Conservation (phyloP, 1,140 invertebrate genomes). For the Pseudomyrmex flavicornis region DNA sequence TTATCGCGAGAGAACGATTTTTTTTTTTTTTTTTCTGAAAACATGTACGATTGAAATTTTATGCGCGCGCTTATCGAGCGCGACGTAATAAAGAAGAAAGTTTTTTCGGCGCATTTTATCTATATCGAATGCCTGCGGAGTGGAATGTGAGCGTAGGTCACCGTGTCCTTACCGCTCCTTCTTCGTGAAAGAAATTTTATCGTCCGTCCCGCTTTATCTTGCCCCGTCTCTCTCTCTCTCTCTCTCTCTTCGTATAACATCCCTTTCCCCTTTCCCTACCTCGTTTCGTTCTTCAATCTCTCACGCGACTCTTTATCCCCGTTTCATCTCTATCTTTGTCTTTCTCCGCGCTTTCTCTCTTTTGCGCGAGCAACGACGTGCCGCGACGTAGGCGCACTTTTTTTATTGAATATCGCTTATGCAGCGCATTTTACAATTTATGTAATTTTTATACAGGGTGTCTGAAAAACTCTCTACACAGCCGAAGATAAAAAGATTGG, state of each 20-base stretch:
- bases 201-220: background rate
- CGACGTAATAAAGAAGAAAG: too few relatives aligned
- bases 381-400: background rate
- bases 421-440: background rate
- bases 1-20: too few relatives aligned
- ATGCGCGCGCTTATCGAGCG: too few relatives aligned
- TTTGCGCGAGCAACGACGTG: constrained; percentile 18
- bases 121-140: background rate
- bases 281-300: constrained; percentile 24
- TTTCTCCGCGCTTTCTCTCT: constrained; percentile 13
- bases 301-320: background rate
- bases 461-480: too few relatives aligned
- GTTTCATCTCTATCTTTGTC: constrained; percentile 7
- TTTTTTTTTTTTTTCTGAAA: too few relatives aligned
- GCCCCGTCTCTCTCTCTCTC: constrained; percentile 5
- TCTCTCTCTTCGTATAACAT: constrained; percentile 12
- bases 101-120: too few relatives aligned
- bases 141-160: constrained; percentile 22
- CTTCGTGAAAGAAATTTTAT: too few relatives aligned
- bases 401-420: background rate
- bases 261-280: constrained; percentile 11
- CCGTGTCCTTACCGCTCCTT: constrained; percentile 21
- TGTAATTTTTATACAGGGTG: too few relatives aligned
- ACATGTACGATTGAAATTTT: too few relatives aligned
- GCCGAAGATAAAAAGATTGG: too few relatives aligned